These are phyloP conservation scores for Drosophila mimica DNA, from an alignment of 2,888 invertebrate genomes.

Conservation along the genomic window DNA sequence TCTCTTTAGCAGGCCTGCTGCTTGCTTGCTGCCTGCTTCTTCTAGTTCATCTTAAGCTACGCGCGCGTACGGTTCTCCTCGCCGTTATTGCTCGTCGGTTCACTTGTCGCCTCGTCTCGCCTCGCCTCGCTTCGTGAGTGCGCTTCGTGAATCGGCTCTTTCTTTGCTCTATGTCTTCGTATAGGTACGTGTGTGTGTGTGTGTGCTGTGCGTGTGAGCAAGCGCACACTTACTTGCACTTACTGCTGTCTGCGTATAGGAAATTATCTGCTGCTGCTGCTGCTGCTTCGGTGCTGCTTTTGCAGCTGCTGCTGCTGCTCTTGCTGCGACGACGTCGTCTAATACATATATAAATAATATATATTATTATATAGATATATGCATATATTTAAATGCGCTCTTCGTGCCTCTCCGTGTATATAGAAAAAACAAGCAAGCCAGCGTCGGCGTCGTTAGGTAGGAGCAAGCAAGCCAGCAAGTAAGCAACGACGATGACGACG, in stretches of 20 bases:
- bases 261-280: constrained; percentile 78
- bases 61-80: constrained; percentile 77
- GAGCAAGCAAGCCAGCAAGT: constrained; percentile 66
- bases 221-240: constrained; percentile 80
- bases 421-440: constrained; percentile 51
- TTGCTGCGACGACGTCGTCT: constrained; percentile 66
- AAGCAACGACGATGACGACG: constrained; percentile 35
- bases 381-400: constrained; percentile 75
- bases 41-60: constrained; percentile 83
- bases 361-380: constrained; percentile 78
- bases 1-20: constrained; percentile 61
- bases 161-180: constrained; percentile 71
- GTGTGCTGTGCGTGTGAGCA: constrained; percentile 64
- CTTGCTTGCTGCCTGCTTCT: constrained; percentile 77
- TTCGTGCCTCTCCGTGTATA: constrained; percentile 40
- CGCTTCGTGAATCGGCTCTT: constrained; percentile 54
- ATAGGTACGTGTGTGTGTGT: constrained; percentile 54
- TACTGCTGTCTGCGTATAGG: constrained; percentile 73
- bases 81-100: constrained; percentile 60
- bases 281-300: constrained; percentile 39
- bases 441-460: constrained; percentile 52
- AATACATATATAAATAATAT: constrained; percentile 82
- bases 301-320: constrained; percentile 15
- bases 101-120: constrained; percentile 53
- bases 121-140: constrained; percentile 38